Conservation (phyloP, 1,140 invertebrate species). For the Nephotettix cincticeps region DNA sequence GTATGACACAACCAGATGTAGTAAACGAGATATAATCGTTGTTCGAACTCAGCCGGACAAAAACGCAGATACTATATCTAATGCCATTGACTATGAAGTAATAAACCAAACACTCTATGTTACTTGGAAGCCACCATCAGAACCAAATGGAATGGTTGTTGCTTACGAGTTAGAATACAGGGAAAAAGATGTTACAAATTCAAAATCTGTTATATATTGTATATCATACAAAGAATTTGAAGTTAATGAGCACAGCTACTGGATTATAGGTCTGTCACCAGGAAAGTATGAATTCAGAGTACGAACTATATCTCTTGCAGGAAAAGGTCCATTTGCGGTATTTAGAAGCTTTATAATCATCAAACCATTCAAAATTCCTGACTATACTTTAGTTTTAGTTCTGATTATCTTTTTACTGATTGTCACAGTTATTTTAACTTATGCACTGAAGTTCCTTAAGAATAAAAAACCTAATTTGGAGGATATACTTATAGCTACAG, state of each 20-base stretch:
- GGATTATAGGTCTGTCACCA: constrained; percentile 11
- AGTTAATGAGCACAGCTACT: constrained; percentile 10
- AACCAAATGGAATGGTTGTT: constrained; percentile 83
- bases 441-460: background rate
- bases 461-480: background rate
- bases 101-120: constrained; percentile 36
- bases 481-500: constrained; percentile 28
- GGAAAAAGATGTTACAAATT: constrained; percentile 26
- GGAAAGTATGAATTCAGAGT: constrained; percentile 35
- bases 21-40: constrained; percentile 34
- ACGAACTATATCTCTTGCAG: constrained; percentile 35
- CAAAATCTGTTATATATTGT: constrained; percentile 43
- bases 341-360: constrained; percentile 11
- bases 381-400: no score
- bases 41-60: constrained; percentile 31
- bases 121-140: constrained; percentile 51
- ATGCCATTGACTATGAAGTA: background rate
- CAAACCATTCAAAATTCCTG: background rate
- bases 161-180: constrained; percentile 69
- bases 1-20: constrained; percentile 29
- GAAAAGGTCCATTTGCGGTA: constrained; percentile 32
- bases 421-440: background rate
- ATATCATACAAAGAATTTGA: constrained; percentile 26
- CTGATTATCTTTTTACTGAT: background rate
- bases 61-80: constrained; percentile 35